These are phyloP conservation scores for Drosophila sturtevanti DNA, from an alignment of 1,140 invertebrate species.

Conservation along the genomic window DNA sequence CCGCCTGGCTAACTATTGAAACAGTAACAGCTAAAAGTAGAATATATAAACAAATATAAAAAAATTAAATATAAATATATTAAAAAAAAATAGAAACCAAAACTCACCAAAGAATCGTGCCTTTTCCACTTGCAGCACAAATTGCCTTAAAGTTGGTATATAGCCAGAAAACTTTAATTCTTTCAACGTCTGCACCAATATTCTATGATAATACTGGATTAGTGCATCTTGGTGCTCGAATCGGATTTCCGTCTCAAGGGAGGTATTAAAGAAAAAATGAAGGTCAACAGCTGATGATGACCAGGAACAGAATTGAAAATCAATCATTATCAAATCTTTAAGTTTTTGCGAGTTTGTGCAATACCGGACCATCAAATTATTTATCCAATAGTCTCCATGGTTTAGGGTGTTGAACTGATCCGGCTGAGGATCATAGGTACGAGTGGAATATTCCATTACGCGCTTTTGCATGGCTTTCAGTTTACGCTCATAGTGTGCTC, in stretches of 20 bases:
- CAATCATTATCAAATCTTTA: slow-evolving; percentile 83
- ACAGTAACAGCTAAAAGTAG: slow-evolving; percentile 63
- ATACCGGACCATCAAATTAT: slow-evolving; percentile 86
- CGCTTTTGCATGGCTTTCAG: slow-evolving; percentile 40
- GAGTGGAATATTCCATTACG: slow-evolving; percentile 62
- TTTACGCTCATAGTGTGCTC: slow-evolving; percentile 48
- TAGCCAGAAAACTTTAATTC: slow-evolving; percentile 59
- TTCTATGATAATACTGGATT: slow-evolving; percentile 68
- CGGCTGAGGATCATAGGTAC: slow-evolving; percentile 64
- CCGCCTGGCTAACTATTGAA: slow-evolving; percentile 43
- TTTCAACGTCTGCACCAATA: slow-evolving; percentile 57
- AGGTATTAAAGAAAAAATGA: slow-evolving; percentile 72
- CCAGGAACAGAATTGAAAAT: slow-evolving; percentile 78
- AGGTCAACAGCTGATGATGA: slow-evolving; percentile 72
- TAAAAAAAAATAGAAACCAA: not conserved
- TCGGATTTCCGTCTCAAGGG: slow-evolving; percentile 43
- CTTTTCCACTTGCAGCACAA: slow-evolving; percentile 64
- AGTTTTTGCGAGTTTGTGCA: slow-evolving; percentile 69
- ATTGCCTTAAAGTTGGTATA: slow-evolving; percentile 64
- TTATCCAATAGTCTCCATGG: slow-evolving; percentile 87
- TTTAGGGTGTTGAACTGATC: slow-evolving; percentile 85
- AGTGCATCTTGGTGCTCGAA: slow-evolving; percentile 48
- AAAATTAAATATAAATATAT: not conserved
- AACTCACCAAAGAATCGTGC: slow-evolving; percentile 69
- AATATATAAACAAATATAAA: not conserved